phyloP scores from a whole-genome alignment of 2,888 invertebrate species.

The Clanis bilineata region DNA sequence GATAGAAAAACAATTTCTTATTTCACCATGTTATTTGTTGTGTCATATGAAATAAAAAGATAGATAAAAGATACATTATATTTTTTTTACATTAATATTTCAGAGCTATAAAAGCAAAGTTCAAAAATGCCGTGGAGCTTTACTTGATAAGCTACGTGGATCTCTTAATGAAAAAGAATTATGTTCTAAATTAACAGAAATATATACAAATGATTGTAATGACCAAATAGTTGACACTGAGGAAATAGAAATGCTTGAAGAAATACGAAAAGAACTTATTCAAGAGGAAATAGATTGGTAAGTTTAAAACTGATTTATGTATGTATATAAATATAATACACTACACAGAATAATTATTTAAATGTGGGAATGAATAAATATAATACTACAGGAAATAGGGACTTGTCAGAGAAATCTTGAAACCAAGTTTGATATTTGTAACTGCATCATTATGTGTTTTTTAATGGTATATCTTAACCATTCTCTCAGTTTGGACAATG shows the following conservation, averaged over 20 bases:
- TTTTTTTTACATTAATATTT: slow-evolving; percentile 22
- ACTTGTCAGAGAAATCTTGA: too few species aligned
- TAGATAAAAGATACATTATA: background rate
- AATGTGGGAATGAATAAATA: too few species aligned
- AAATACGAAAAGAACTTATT: slow-evolving; percentile 65
- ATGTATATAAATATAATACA: too few species aligned
- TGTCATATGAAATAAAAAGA: background rate
- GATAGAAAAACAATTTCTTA: too few species aligned
- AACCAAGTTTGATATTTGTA: too few species aligned
- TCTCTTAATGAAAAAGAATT: slow-evolving; percentile 49
- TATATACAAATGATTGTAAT: slow-evolving; percentile 63
- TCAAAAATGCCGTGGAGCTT: slow-evolving; percentile 60
- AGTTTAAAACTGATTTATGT: background rate
- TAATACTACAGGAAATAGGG: too few species aligned
- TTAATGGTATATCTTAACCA: too few species aligned
- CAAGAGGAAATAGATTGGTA: slow-evolving; percentile 73
- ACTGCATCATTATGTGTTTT: too few species aligned
- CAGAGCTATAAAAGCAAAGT: slow-evolving; percentile 70
- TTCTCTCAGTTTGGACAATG: too few species aligned
- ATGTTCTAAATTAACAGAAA: slow-evolving; percentile 52
- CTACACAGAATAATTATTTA: too few species aligned
- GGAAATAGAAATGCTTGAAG: slow-evolving; percentile 59
- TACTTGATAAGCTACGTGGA: slow-evolving; percentile 63
- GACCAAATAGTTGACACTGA: slow-evolving; percentile 38
- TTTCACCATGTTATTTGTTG: too few species aligned